phyloP scores from a whole-genome alignment of 2,797 vertebrate species.

The Hydrocynus forskahlii region DNA sequence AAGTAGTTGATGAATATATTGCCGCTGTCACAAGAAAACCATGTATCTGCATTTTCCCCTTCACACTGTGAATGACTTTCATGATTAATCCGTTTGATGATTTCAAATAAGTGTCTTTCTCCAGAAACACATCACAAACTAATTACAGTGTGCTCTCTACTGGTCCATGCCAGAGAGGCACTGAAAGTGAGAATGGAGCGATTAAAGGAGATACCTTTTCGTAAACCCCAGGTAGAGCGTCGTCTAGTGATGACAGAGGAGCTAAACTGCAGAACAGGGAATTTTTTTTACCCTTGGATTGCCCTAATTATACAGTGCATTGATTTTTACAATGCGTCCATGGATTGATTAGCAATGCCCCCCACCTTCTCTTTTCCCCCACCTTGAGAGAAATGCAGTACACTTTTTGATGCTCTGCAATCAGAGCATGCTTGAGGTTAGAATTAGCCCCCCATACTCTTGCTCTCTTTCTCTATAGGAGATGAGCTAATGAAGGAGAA shows the following conservation, averaged over 20 bases:
- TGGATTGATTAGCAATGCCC: slow-evolving; percentile 87
- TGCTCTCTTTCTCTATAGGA: not conserved
- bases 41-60: no score
- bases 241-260: slow-evolving; percentile 68
- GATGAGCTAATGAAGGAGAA: slow-evolving; percentile 21
- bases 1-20: no score
- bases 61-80: no score
- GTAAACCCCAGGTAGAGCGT: slow-evolving; percentile 8
- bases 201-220: not conserved
- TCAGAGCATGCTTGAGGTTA: slow-evolving; percentile 69
- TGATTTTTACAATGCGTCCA: slow-evolving; percentile 93
- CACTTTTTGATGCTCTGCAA: slow-evolving; percentile 75
- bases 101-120: no score
- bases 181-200: not conserved
- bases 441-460: not conserved
- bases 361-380: slow-evolving; percentile 73
- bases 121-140: slow-evolving; percentile 12
- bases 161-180: not conserved
- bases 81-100: no score
- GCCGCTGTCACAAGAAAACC: no score
- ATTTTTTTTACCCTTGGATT: slow-evolving; percentile 90
- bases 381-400: slow-evolving; percentile 75
- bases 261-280: slow-evolving; percentile 67
- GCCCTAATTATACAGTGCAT: slow-evolving; percentile 95
- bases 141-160: no score